These are phyloP conservation scores for Scortum barcoo DNA, from an alignment of 2,113 vertebrate species.

Conservation along the genomic window DNA sequence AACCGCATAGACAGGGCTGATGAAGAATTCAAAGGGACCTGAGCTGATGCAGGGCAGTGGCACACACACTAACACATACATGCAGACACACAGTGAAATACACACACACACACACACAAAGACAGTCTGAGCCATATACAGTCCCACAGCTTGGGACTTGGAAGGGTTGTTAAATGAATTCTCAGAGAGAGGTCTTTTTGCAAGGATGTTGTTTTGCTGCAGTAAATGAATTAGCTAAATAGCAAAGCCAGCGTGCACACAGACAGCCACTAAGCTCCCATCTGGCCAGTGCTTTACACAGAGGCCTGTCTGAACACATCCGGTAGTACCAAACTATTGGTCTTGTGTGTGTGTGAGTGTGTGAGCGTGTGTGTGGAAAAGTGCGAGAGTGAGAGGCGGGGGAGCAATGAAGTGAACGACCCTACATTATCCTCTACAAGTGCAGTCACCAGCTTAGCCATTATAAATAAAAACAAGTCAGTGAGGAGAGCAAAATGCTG, in stretches of 20 bases:
- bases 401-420: neutral
- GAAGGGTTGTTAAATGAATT: conserved; percentile 55
- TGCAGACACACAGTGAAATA: neutral
- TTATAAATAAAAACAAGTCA: conserved; percentile 7
- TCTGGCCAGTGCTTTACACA: conserved; percentile 23
- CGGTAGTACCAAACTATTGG: neutral
- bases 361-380: neutral
- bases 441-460: neutral
- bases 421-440: neutral
- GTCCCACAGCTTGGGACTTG: conserved; percentile 24
- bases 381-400: neutral
- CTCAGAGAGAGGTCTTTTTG: conserved; percentile 48
- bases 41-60: conserved; percentile 36
- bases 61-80: too few relatives aligned
- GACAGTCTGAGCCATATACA: conserved; percentile 22
- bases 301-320: conserved; percentile 26
- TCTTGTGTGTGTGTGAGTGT: neutral
- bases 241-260: conserved; percentile 39
- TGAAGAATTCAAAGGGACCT: conserved; percentile 58
- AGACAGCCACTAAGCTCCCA: conserved; percentile 47
- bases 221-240: conserved; percentile 61
- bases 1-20: conserved; percentile 63
- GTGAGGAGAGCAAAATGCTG: neutral
- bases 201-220: conserved; percentile 45
- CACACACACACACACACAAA: neutral